A percentile compares a stretch with the other conserved stretches of the same genome.
phyloP scores from a whole-genome alignment of 2,888 invertebrate species.

The Drosophila mimetica region DNA sequence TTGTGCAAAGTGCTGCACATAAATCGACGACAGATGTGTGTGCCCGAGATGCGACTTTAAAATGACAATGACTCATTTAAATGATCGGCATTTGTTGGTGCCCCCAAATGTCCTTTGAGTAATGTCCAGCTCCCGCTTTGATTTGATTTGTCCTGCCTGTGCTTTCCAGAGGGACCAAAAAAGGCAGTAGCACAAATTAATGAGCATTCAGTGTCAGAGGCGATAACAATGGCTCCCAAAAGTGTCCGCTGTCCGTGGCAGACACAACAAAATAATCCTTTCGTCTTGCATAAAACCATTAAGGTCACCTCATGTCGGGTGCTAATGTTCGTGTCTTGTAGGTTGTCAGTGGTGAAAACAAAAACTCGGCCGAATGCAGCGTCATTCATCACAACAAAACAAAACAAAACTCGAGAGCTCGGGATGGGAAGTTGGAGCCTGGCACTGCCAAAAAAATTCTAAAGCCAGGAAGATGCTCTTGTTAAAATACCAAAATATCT shows the following conservation, averaged over 20 bases:
- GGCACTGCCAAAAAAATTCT: slow-evolving; percentile 41
- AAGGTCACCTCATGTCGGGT: slow-evolving; percentile 66
- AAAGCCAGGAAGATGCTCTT: not conserved
- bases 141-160: slow-evolving; percentile 7
- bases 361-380: slow-evolving; percentile 71
- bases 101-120: slow-evolving; percentile 32
- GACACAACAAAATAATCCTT: slow-evolving; percentile 63
- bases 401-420: slow-evolving; percentile 41
- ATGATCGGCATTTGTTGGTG: slow-evolving; percentile 48
- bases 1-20: slow-evolving; percentile 64
- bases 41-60: slow-evolving; percentile 62
- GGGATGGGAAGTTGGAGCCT: slow-evolving; percentile 31
- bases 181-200: slow-evolving; percentile 62
- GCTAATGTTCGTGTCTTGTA: slow-evolving; percentile 71
- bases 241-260: slow-evolving; percentile 51
- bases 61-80: slow-evolving; percentile 72
- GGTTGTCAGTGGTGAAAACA: slow-evolving; percentile 63
- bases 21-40: slow-evolving; percentile 59
- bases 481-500: not conserved
- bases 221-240: slow-evolving; percentile 42
- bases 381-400: slow-evolving; percentile 77
- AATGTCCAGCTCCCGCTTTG: slow-evolving; percentile 24
- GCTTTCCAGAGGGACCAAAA: not conserved
- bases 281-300: slow-evolving; percentile 67
- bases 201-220: slow-evolving; percentile 70